phyloP scores from a whole-genome alignment of 2,888 invertebrate genomes.

The Villa cingulata region DNA sequence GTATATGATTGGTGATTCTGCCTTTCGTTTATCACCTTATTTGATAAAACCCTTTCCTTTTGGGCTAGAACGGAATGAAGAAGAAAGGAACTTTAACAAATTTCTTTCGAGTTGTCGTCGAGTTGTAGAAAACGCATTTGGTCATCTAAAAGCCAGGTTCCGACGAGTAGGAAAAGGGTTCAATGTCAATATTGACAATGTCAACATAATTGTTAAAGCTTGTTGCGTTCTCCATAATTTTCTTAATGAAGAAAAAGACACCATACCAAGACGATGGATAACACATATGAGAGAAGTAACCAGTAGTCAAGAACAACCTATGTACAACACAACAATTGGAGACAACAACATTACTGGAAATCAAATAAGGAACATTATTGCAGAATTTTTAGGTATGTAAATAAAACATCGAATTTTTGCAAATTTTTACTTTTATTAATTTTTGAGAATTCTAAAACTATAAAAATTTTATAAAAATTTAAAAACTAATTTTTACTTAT shows the following conservation, averaged over 20 bases:
- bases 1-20: no score
- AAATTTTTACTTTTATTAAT: no score
- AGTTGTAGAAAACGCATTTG: no score
- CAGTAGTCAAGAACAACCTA: background rate
- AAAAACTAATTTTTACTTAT: no score
- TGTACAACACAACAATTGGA: no score
- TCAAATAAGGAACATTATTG: no score
- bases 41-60: background rate
- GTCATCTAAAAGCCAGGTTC: no score
- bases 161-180: background rate
- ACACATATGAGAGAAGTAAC: background rate
- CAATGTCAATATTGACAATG: background rate
- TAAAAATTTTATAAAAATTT: no score
- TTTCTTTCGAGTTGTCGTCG: background rate
- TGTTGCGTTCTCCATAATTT: constrained; percentile 4
- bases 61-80: background rate
- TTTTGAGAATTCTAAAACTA: no score
- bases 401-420: no score
- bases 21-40: background rate
- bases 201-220: constrained; percentile 1
- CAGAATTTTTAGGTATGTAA: no score
- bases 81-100: background rate
- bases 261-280: background rate
- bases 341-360: no score
- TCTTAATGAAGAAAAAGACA: background rate